Conservation (phyloP, 2,113 vertebrate genomes). For the Syngnathus typhle region DNA sequence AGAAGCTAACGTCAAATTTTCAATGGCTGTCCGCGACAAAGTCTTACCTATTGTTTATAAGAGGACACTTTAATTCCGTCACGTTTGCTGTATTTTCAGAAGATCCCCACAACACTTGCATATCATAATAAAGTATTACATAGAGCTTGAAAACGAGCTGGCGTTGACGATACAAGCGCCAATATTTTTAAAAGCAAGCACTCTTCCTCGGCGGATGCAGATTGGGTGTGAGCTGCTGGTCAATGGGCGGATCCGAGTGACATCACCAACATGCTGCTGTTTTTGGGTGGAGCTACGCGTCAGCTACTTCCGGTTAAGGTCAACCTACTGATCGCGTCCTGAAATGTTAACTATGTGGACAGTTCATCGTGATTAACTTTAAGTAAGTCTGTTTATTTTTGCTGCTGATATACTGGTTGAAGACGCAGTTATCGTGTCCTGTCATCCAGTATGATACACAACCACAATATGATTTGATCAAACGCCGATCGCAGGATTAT, state of each 20-base stretch:
- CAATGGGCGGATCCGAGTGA: constrained; percentile 27
- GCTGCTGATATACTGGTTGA: neutral
- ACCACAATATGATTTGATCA: constrained; percentile 6
- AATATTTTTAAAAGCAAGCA: constrained; percentile 70
- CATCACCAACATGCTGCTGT: constrained; percentile 7
- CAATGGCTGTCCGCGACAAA: neutral
- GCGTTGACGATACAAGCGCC: constrained; percentile 42
- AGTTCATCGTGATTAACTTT: neutral
- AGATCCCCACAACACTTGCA: too few relatives aligned
- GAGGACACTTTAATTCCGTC: neutral
- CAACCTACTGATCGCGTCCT: too few relatives aligned
- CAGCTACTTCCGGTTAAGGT: constrained; percentile 38
- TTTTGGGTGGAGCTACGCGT: neutral
- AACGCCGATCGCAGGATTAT: neutral
- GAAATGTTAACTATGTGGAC: neutral
- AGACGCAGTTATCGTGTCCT: neutral
- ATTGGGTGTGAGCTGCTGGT: constrained; percentile 46
- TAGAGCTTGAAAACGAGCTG: neutral
- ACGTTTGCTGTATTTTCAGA: neutral
- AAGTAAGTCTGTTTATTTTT: neutral
- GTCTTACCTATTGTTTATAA: constrained; percentile 33
- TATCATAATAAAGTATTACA: neutral
- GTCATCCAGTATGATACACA: constrained; percentile 8
- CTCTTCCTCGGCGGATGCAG: constrained; percentile 32
- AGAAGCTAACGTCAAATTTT: constrained; percentile 6